Percentiles rank a stretch among this genome's conserved stretches.
Conservation (phyloP, 1,140 invertebrate species). For the Lordiphosa collinella region DNA sequence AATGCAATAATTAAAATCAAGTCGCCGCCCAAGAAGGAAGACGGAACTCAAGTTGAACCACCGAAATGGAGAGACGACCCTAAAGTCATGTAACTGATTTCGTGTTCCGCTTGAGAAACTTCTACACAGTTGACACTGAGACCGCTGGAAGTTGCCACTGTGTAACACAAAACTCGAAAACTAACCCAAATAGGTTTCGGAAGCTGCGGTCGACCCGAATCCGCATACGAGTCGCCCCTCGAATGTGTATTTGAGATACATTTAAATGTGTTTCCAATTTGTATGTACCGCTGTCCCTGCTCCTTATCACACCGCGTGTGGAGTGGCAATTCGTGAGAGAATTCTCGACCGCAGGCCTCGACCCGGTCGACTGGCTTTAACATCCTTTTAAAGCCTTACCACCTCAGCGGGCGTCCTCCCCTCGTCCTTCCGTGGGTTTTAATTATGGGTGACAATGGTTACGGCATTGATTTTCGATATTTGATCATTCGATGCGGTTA, state of each 20-base stretch:
- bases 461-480: constrained; percentile 76
- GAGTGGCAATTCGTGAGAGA: constrained; percentile 75
- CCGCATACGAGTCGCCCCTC: constrained; percentile 13
- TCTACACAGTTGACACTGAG: constrained; percentile 67
- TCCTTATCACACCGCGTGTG: constrained; percentile 56
- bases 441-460: constrained; percentile 72
- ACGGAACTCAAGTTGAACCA: constrained; percentile 13
- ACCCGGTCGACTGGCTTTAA: constrained; percentile 52
- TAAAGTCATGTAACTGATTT: constrained; percentile 72
- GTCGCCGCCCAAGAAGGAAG: constrained; percentile 39
- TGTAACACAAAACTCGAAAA: constrained; percentile 69
- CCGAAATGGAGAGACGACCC: constrained; percentile 30
- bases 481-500: constrained; percentile 76
- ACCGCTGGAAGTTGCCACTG: constrained; percentile 38
- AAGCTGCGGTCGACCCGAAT: constrained; percentile 65
- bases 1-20: constrained; percentile 77
- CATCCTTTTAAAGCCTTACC: constrained; percentile 69
- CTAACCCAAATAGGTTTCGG: constrained; percentile 76
- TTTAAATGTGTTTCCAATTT: constrained; percentile 77
- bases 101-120: constrained; percentile 74
- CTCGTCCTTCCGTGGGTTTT: constrained; percentile 42
- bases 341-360: constrained; percentile 53
- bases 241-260: constrained; percentile 47
- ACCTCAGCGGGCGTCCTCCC: constrained; percentile 63
- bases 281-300: constrained; percentile 36